Evolutionary conservation across 2,888 invertebrate genomes (phyloP).

Genomic region (Amblyjoppa fuscipennis): DNA sequence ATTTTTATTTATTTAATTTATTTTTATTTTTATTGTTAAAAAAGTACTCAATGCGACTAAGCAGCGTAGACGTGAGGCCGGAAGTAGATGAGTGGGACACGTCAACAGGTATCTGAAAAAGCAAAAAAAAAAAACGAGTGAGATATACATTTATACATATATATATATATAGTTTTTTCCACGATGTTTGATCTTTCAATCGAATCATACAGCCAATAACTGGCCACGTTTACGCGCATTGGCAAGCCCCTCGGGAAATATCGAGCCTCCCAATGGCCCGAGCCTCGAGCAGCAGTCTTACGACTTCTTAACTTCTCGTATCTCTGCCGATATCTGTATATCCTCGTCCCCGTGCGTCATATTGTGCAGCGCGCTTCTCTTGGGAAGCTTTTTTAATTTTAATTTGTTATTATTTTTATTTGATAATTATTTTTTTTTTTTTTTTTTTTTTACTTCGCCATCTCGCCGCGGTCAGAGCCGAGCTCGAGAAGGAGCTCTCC

Average conservation of each 20-base stretch:
- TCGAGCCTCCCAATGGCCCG: constrained; percentile 71
- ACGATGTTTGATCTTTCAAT: constrained; percentile 78
- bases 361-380: constrained; percentile 23
- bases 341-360: constrained; percentile 12
- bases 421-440: background rate
- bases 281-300: constrained; percentile 62
- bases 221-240: constrained; percentile 75
- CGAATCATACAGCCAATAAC: constrained; percentile 79
- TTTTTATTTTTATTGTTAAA: no score
- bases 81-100: constrained; percentile 10
- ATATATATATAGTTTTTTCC: constrained; percentile 15
- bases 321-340: constrained; percentile 44
- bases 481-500: background rate
- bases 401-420: no score
- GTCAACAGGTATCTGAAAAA: constrained; percentile 62
- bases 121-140: constrained; percentile 16
- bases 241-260: constrained; percentile 76
- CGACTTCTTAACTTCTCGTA: constrained; percentile 64
- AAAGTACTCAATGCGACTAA: constrained; percentile 7
- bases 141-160: background rate
- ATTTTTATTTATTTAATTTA: no score
- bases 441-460: background rate
- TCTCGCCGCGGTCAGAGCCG: background rate
- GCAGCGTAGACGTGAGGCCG: background rate
- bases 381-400: constrained; percentile 18